Evolutionary conservation across 2,113 vertebrate species (phyloP).

Genomic region (Malurus cyaneus): DNA sequence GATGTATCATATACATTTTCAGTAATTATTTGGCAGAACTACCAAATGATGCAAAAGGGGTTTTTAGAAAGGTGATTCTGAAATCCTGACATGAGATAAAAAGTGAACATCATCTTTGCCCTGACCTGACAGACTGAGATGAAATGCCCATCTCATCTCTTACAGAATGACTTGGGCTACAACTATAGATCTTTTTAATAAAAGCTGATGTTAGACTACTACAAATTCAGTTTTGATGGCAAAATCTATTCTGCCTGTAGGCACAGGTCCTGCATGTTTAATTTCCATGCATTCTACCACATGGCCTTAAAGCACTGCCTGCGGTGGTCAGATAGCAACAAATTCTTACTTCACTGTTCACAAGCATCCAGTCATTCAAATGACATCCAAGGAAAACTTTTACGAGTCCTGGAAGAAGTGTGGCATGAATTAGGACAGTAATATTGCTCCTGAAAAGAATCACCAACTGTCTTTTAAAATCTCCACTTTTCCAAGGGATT

Average conservation of each 20-base stretch:
- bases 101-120: background rate
- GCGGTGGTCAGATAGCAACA: background rate
- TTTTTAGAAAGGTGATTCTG: constrained; percentile 8
- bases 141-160: constrained; percentile 2
- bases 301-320: background rate
- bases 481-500: background rate
- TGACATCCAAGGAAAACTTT: background rate
- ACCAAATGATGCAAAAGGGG: background rate
- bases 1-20: background rate
- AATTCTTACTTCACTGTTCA: background rate
- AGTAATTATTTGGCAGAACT: constrained; percentile 8
- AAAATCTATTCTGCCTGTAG: constrained; percentile 47
- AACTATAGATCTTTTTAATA: constrained; percentile 29
- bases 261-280: background rate
- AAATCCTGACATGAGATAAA: background rate
- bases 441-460: background rate
- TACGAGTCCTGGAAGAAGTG: background rate
- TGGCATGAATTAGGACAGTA: background rate
- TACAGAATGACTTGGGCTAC: background rate
- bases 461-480: background rate
- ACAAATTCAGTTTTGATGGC: constrained; percentile 39
- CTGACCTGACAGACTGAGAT: background rate
- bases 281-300: background rate
- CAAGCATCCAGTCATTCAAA: background rate
- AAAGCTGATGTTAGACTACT: constrained; percentile 37